Base-by-base conservation (phyloP, 2,888 invertebrate species). In the Drosophila incognita region DNA sequence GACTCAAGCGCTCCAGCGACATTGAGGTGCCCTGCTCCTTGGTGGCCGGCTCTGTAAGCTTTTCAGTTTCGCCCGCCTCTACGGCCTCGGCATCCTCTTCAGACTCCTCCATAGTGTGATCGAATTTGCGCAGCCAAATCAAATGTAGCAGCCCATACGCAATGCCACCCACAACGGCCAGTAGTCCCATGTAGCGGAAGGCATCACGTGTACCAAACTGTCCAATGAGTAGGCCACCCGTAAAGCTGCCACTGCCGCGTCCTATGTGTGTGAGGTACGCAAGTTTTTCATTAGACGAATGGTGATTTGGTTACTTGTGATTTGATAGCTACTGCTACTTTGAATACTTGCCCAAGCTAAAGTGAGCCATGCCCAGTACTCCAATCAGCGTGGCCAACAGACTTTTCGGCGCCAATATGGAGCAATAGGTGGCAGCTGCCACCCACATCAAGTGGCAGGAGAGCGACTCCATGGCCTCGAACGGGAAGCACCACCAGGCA, bases 361-460 rank as follows among this genome's bases (percentile, higher is more conserved):
- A 98, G 93, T 98, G 97, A 3, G 97, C 96, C 95, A 97, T 97
- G 80, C 97, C 97, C 53, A 98, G 94, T 0, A 98, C 96, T 24
- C 98, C 98, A 89, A 97, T 97, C 62, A 98, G 94, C 0, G 98
- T 98, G 7, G 97, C 97, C 66, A 97, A 93, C 79, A 97, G 94
- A 87, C 96, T 97, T 91, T 96, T 96, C 0, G 98, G 98, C 1
- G 97, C 97, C 83, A 98, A 93, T 92, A 96, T 95, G 18, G 97
- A 96, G 88, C 97, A 97, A 92, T 98, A 97, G 0, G 97, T 97
- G 8, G 97, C 97, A 1, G 97, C 97, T 42, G 98, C 97, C 21
- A 97, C 97, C 96, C 97, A 98, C 97, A 98, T 97, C 79, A 98
- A 93, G 90, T 97, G 97, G 31, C 97, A 97, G 0, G 97, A 97